Base-by-base conservation (phyloP, 2,888 invertebrate genomes). In the Suillia variegata region DNA sequence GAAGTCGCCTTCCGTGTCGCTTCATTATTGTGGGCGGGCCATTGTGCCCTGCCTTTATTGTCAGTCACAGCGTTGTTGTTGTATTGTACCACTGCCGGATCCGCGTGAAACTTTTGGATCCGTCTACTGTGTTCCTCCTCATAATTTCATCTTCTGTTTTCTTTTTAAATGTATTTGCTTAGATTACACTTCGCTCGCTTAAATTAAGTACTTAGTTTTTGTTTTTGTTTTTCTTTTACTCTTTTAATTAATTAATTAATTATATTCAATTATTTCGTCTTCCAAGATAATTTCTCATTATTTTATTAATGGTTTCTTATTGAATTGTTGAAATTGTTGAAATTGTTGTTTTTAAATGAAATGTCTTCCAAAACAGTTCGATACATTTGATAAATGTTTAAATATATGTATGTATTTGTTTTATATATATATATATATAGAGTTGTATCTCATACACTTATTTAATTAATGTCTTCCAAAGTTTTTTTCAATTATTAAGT, bases 61-160 rank as follows among this genome's bases (percentile, higher is more conserved):
- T 82, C 82, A 77, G 77, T 80, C 81, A 82, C 81, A 82, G 82
- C 81, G 78, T 80, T 75, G 73, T 70, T 74, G 72, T 72, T 62
- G 65, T 65, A 65, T 59, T 64, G 58, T 56, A 45, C 62, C 65
- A 59, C 65, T 58, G 62, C 57, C 58, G 59, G 59, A 62, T 55
- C 64, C 58, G 62, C 53, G 51, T 8, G 38, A 38, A n/a, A 8
- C 31, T 31, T 5, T 51, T 55, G 58, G 24, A 45, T 53, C 53
- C 48, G 31, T 58, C 34, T 54, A 52, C 51, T 33, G 42, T 59
- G 55, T 56, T 56, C 45, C 51, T 56, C 58, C 24, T 26, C 54
- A 54, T 26, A 67, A 71, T 70, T 70, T 70, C 70, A 71, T 70
- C 71, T 71, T 70, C 71, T 71, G 71, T 63, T 67, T 55, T 47